Conservation (phyloP, 2,888 invertebrate species). For the Cremastobaeus sp. region DNA sequence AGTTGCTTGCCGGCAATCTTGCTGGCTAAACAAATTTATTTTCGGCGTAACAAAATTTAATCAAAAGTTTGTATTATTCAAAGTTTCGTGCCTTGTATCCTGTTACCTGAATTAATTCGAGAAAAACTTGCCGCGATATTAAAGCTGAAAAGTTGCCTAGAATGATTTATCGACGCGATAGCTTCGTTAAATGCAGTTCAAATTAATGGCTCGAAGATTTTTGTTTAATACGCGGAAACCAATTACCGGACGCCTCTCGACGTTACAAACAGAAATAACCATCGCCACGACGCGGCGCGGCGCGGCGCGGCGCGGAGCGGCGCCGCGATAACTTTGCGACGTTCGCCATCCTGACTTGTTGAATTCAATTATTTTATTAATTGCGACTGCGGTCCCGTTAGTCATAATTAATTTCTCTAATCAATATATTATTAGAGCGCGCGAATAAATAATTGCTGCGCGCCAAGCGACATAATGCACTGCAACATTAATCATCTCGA, state of each 20-base stretch:
- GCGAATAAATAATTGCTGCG: slow-evolving; percentile 24
- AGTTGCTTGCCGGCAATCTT: background rate
- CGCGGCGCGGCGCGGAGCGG: no score
- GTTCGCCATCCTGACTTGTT: slow-evolving; percentile 46
- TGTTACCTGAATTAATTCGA: slow-evolving; percentile 20
- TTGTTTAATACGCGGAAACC: background rate
- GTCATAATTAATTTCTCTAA: slow-evolving; percentile 39
- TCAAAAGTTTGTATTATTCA: slow-evolving; percentile 37
- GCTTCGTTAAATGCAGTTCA: background rate
- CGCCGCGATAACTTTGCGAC: no score
- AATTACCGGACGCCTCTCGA: slow-evolving; percentile 4
- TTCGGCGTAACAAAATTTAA: slow-evolving; percentile 18
- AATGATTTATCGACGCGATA: slow-evolving; percentile 10
- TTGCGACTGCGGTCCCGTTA: slow-evolving; percentile 3
- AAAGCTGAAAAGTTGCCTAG: background rate
- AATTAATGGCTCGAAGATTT: background rate
- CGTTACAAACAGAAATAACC: no score
- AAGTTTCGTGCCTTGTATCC: slow-evolving; percentile 16
- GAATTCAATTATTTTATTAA: slow-evolving; percentile 34
- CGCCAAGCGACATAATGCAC: background rate
- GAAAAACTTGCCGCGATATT: slow-evolving; percentile 13
- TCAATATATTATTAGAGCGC: slow-evolving; percentile 16
- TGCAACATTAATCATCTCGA: slow-evolving; percentile 28
- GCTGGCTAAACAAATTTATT: slow-evolving; percentile 25
- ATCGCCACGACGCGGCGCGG: no score